These are phyloP conservation scores for Timema podura DNA, from an alignment of 2,888 invertebrate genomes.

Conservation along the genomic window DNA sequence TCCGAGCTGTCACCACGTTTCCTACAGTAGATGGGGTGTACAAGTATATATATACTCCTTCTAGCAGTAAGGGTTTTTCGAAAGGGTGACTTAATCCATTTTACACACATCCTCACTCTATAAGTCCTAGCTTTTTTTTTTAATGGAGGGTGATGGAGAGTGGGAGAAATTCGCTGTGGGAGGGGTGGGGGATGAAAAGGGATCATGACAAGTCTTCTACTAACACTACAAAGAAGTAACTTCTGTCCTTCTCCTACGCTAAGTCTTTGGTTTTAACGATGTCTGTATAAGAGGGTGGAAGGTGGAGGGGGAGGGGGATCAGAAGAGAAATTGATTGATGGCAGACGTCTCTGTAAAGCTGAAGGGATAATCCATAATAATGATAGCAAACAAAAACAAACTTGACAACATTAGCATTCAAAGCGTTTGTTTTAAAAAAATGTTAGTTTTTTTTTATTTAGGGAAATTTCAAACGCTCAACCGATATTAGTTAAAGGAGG, in stretches of 20 bases:
- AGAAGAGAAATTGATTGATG: slow-evolving; percentile 11
- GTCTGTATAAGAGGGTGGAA: no score
- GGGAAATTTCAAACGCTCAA: no score
- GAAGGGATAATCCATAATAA: slow-evolving; percentile 15
- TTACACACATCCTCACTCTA: slow-evolving; percentile 11
- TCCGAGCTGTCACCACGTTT: no score
- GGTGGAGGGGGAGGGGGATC: no score
- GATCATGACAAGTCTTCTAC: slow-evolving; percentile 12
- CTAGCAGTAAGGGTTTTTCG: background rate
- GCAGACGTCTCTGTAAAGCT: background rate
- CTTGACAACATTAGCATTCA: slow-evolving; percentile 2
- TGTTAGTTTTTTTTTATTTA: no score
- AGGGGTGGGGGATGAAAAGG: background rate
- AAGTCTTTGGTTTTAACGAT: no score
- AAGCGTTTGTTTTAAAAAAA: no score
- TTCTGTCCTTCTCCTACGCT: no score
- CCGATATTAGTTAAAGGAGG: no score
- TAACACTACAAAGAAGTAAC: no score
- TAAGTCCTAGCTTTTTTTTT: background rate
- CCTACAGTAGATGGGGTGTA: no score
- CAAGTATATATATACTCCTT: no score
- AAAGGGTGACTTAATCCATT: slow-evolving; percentile 17
- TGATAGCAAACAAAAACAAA: slow-evolving; percentile 11
- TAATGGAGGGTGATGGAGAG: background rate
- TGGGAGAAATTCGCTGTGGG: background rate